Base-by-base conservation (phyloP, 2,113 vertebrate genomes). In the Isichthys henryi region DNA sequence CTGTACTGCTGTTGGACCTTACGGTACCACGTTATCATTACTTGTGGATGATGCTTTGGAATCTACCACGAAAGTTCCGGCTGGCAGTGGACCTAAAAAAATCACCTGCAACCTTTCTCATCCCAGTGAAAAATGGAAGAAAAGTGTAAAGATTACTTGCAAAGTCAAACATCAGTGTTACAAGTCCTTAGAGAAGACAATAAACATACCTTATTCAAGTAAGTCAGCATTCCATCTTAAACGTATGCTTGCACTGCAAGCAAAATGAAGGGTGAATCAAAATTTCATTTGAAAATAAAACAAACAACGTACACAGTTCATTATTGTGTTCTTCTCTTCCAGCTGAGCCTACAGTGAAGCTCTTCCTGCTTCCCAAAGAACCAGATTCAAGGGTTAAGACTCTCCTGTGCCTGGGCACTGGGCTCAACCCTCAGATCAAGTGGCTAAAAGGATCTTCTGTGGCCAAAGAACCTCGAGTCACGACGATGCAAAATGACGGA, bases 371-470 rank as follows among this genome's bases (percentile, higher is more conserved):
- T 27, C 87, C 91, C 17, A 90, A 90, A 89, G 21, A 90, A 9
- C 19, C 58, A 45, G 1, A 5, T 27, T 56, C 43, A 13, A 62
- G 45, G 0, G 58, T 5, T 90, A 94, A 52, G 94, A 31, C 82
- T 91, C 31, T 96, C 3, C 9, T 90, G 0, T 96, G 95, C 56
- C 90, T 90, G 80, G 95, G 58, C 49, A 27, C 58, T 74, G 94
- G 95, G 53, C 91, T 95, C 70, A 87, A 94, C 83, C 95, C 94
- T 66, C 77, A 94, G 62, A 93, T 96, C 21, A 91, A 31, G 21
- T 96, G 95, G 95, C 7, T 88, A 17, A 6, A 46, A 48, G 8
- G 17, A 0, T 90, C 92, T 89, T 90, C 92, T 89, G 0, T 8
- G 31, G 0, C 13, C 21, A 88, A 0, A 19, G 0, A 23, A 13